A percentile compares a stretch with the other conserved stretches of the same genome.
These are phyloP conservation scores for Psittacara wagleri DNA, from an alignment of 2,113 vertebrate species.

Conservation along the genomic window DNA sequence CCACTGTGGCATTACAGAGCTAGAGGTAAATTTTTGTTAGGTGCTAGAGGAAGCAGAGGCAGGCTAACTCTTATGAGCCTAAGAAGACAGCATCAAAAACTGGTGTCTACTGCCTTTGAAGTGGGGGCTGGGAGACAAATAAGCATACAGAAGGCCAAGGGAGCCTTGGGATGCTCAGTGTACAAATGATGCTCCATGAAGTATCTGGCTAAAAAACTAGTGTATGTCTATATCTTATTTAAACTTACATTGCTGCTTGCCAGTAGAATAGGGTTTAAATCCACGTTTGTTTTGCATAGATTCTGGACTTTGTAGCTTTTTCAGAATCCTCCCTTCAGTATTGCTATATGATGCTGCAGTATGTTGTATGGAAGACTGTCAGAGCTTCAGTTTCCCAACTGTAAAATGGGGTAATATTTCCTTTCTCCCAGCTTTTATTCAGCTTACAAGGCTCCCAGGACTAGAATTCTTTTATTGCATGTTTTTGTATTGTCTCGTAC, in stretches of 20 bases:
- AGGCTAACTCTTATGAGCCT: not conserved
- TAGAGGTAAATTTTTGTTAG: not conserved
- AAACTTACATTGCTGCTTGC: not conserved
- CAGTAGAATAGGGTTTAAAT: not conserved
- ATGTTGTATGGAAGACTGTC: accelerated
- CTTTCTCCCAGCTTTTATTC: not conserved
- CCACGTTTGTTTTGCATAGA: not conserved
- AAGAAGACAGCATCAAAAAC: not conserved
- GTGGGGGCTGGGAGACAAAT: not conserved
- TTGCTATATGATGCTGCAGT: not conserved
- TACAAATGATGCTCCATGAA: not conserved
- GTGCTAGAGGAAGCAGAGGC: not conserved
- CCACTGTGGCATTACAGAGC: not conserved
- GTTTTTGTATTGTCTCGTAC: not conserved
- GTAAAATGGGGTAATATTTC: conserved; percentile 1
- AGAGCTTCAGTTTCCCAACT: not conserved
- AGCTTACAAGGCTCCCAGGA: not conserved
- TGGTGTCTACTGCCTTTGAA: not conserved
- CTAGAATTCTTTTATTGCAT: not conserved
- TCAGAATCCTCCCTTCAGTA: not conserved
- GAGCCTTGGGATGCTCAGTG: not conserved
- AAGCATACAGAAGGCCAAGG: not conserved
- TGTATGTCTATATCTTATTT: not conserved
- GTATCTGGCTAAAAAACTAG: not conserved
- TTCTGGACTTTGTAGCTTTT: not conserved